phyloP scores from a whole-genome alignment of 2,113 vertebrate species.

The Oenanthe melanoleuca region DNA sequence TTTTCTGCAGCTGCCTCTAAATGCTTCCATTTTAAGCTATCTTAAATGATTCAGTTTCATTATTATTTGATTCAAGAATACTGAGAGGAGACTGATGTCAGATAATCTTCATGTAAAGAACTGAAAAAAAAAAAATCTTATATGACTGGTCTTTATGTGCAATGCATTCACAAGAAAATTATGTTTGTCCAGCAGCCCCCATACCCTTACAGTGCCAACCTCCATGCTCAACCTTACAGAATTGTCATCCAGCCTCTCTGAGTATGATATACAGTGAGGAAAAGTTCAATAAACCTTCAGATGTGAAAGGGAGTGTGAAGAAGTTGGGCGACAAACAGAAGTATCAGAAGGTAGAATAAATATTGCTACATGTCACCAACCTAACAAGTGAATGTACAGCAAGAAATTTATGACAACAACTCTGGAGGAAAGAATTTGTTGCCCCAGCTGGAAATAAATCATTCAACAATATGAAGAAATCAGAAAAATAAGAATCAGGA shows the following conservation, averaged over 20 bases:
- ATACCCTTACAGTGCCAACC: background rate
- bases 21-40: background rate
- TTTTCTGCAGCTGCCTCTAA: background rate
- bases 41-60: background rate
- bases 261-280: background rate
- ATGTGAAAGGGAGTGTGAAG: constrained; percentile 28
- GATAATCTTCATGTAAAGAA: background rate
- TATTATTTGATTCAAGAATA: background rate
- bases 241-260: background rate
- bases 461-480: constrained; percentile 31
- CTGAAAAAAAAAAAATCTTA: background rate
- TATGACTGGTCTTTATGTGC: background rate
- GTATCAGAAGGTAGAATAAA: constrained; percentile 23
- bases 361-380: constrained; percentile 30
- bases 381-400: background rate
- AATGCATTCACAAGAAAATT: background rate
- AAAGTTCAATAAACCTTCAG: constrained; percentile 44
- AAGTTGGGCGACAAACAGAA: constrained; percentile 16
- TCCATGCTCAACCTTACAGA: background rate
- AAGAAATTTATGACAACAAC: constrained; percentile 33
- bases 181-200: background rate
- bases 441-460: constrained; percentile 7
- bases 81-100: background rate
- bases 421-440: constrained; percentile 13
- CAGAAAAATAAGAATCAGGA: background rate